A percentile compares a stretch with the other conserved stretches of the same genome.
Evolutionary conservation across 2,888 invertebrate species (phyloP).

Genomic region (Nowickia ferox): DNA sequence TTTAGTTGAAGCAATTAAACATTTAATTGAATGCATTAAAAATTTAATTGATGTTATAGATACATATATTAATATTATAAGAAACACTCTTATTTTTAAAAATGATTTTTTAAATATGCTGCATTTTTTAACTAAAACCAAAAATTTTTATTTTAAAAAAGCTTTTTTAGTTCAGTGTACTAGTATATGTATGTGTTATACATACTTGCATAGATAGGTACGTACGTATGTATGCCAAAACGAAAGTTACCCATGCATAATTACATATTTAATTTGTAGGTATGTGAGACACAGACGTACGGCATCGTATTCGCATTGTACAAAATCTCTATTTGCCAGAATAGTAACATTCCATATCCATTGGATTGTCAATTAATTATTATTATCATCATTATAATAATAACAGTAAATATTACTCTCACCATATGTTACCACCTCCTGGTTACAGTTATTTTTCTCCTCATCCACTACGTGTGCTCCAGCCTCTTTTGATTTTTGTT

Average conservation of each 20-base stretch:
- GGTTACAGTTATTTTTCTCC: conserved; percentile 50
- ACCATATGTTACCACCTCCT: conserved; percentile 63
- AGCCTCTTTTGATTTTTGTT: conserved; percentile 31
- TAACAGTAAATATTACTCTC: conserved; percentile 67
- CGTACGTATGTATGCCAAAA: not conserved
- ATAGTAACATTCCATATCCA: conserved; percentile 53
- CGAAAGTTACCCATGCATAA: conserved; percentile 3
- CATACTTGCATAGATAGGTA: not conserved
- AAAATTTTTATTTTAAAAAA: too few species aligned
- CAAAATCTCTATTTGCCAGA: conserved; percentile 40
- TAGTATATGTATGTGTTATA: not conserved
- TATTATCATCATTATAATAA: conserved; percentile 54
- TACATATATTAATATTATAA: too few species aligned
- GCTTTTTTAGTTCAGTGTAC: not conserved
- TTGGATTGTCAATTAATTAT: conserved; percentile 67
- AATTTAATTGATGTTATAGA: too few species aligned
- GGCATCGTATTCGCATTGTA: not conserved
- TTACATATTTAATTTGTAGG: not conserved
- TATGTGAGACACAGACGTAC: not conserved
- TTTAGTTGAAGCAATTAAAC: too few species aligned
- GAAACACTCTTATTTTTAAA: too few species aligned
- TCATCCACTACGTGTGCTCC: conserved; percentile 15
- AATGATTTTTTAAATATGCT: too few species aligned
- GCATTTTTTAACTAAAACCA: too few species aligned
- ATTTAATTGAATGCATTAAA: too few species aligned